Conservation (phyloP, 2,888 invertebrate genomes). For the Embidobia sp. region DNA sequence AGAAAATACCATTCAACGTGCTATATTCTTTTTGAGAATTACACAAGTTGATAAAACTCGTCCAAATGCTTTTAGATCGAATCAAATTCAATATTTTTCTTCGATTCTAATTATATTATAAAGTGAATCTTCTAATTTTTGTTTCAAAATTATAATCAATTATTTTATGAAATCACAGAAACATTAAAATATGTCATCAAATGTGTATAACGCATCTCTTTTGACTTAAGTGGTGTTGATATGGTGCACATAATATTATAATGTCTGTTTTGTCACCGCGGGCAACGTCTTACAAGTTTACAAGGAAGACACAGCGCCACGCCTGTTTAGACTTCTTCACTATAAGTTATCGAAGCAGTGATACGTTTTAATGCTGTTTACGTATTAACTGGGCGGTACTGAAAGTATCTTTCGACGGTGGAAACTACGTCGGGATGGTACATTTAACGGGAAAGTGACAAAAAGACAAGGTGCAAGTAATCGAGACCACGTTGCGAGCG, state of each 20-base stretch:
- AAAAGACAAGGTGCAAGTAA: conserved; percentile 34
- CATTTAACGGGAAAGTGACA: conserved; percentile 34
- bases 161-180: no score
- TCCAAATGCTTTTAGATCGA: no score
- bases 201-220: no score
- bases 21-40: no score
- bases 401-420: conserved; percentile 23
- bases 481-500: not conserved
- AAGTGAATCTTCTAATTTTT: no score
- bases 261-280: not conserved
- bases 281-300: conserved; percentile 21
- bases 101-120: no score
- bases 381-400: conserved; percentile 51
- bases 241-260: conserved; percentile 2
- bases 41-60: no score
- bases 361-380: conserved; percentile 56
- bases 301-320: conserved; percentile 34
- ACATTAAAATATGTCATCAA: no score
- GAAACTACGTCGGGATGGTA: conserved; percentile 29
- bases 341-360: conserved; percentile 40
- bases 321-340: conserved; percentile 39
- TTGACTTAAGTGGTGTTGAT: not conserved
- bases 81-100: no score
- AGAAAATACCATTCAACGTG: no score
- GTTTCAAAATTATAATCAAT: no score